phyloP scores from a whole-genome alignment of 2,888 invertebrate species.

The Plagodis dolabraria region DNA sequence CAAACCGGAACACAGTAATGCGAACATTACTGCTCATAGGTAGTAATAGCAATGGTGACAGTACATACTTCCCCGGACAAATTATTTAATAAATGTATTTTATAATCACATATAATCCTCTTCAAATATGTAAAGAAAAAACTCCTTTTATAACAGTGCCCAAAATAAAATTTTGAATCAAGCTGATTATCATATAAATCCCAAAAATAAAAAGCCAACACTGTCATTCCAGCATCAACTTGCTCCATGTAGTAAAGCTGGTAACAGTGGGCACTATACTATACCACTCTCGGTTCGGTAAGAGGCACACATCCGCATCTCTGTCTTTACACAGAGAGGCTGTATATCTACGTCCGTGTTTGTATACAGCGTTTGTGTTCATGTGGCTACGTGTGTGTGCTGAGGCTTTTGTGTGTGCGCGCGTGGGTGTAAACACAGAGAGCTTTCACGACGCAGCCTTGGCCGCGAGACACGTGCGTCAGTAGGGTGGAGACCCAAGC shows the following conservation, averaged over 20 bases:
- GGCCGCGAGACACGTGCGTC: constrained; percentile 83
- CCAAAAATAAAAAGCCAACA: background rate
- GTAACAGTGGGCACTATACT: constrained; percentile 7
- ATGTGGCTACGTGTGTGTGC: constrained; percentile 35
- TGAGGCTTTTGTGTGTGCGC: constrained; percentile 41
- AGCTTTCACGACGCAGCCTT: constrained; percentile 83
- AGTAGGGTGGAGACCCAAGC: constrained; percentile 60
- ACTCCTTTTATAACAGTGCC: too few relatives aligned
- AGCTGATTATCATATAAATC: too few relatives aligned
- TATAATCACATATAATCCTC: too few relatives aligned
- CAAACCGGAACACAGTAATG: too few relatives aligned
- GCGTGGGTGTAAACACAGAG: constrained; percentile 70
- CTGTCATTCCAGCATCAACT: constrained; percentile 11
- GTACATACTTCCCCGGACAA: too few relatives aligned
- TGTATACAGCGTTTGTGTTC: constrained; percentile 26
- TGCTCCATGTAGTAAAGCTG: constrained; percentile 15
- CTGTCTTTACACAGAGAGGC: constrained; percentile 12
- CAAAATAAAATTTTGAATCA: too few relatives aligned
- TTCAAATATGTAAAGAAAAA: too few relatives aligned
- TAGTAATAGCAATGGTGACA: too few relatives aligned
- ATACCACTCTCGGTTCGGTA: constrained; percentile 1
- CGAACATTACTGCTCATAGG: too few relatives aligned
- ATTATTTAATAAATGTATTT: too few relatives aligned
- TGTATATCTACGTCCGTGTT: constrained; percentile 7
- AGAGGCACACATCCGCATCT: constrained; percentile 14